Conservation (phyloP, 2,113 vertebrate species). For the Nothoprocta pentlandii region DNA sequence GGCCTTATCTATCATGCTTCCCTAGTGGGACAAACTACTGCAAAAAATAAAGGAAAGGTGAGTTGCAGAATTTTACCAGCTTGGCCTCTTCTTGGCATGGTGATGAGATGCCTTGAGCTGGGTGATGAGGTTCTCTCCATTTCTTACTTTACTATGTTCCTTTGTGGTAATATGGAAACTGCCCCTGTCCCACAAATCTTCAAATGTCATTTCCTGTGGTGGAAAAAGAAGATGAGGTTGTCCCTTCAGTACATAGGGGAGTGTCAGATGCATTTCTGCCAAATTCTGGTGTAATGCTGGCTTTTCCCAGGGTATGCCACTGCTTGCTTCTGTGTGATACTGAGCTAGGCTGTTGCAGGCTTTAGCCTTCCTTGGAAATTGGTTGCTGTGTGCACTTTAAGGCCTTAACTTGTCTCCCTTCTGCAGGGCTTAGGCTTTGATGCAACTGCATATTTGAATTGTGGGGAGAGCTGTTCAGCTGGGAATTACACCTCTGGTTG, state of each 20-base stretch:
- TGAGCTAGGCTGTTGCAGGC: not conserved
- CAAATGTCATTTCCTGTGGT: not conserved
- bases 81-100: not conserved
- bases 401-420: not conserved
- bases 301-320: not conserved
- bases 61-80: not conserved
- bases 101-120: not conserved
- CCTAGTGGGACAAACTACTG: conserved; percentile 91
- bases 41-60: conserved; percentile 98
- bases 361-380: not conserved
- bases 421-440: not conserved
- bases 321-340: not conserved
- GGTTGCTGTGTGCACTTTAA: not conserved
- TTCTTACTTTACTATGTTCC: not conserved
- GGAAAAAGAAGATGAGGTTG: not conserved
- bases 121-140: not conserved
- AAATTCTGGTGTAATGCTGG: not conserved
- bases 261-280: not conserved
- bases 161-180: not conserved
- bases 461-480: not conserved
- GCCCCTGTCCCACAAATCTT: not conserved
- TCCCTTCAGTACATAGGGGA: not conserved
- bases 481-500: not conserved
- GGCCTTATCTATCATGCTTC: conserved; percentile 98
- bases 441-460: not conserved